These are phyloP conservation scores for Morpho deidamia DNA, from an alignment of 2,888 invertebrate genomes.

Conservation along the genomic window DNA sequence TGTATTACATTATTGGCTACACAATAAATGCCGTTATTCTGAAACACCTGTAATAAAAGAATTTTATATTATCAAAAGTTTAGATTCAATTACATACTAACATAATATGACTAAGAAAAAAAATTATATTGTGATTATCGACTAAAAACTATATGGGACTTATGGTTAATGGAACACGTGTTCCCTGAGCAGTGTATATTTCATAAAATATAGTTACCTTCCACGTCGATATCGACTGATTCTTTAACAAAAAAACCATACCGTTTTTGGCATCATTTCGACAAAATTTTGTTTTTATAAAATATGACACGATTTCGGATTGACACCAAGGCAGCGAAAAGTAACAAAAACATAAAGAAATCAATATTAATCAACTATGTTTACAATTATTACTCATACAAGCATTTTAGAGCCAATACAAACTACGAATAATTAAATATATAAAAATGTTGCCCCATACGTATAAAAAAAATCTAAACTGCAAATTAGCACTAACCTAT, in stretches of 20 bases:
- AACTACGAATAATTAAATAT: neutral
- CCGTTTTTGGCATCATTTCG: slow-evolving; percentile 20
- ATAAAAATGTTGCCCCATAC: neutral
- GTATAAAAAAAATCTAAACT: slow-evolving; percentile 2
- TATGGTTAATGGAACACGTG: slow-evolving; percentile 3
- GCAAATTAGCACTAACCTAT: slow-evolving; percentile 7
- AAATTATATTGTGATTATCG: slow-evolving; percentile 10
- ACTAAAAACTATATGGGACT: slow-evolving; percentile 1
- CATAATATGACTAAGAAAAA: neutral
- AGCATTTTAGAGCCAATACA: slow-evolving; percentile 7
- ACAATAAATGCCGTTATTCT: slow-evolving; percentile 4
- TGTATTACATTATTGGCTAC: neutral
- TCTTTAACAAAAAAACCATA: slow-evolving; percentile 15
- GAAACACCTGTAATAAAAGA: neutral
- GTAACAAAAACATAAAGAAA: neutral
- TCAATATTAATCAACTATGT: slow-evolving; percentile 1
- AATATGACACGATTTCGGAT: too few relatives aligned
- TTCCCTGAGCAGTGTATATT: slow-evolving; percentile 18
- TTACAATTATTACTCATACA: slow-evolving; percentile 4
- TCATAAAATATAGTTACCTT: slow-evolving; percentile 6
- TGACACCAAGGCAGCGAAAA: too few relatives aligned
- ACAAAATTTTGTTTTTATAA: neutral
- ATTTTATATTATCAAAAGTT: neutral
- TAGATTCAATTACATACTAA: neutral
- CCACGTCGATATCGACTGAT: slow-evolving; percentile 10